These are phyloP conservation scores for Leptoteleia sp. DNA, from an alignment of 1,140 invertebrate species.

Conservation along the genomic window DNA sequence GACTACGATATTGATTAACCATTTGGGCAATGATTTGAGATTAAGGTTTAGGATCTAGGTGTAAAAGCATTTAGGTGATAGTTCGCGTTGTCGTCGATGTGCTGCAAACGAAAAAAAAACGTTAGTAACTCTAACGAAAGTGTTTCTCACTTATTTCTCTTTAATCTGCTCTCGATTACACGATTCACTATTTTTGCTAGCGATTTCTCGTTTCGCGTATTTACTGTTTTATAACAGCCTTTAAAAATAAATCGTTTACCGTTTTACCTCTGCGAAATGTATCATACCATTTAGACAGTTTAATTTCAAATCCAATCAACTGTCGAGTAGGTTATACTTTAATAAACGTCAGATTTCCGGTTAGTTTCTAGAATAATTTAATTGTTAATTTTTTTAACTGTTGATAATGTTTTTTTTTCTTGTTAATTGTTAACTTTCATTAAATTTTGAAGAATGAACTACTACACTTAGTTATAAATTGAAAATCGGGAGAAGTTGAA, in stretches of 20 bases:
- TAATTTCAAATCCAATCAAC: slow-evolving; percentile 1
- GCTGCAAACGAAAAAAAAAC: slow-evolving; percentile 1
- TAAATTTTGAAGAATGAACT: no score
- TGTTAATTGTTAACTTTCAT: no score
- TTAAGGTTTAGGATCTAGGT: slow-evolving; percentile 36
- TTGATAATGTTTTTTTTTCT: no score
- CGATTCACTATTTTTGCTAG: background rate
- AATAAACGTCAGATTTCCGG: background rate
- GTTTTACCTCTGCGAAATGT: background rate
- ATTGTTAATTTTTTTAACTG: no score
- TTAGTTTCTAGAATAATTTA: no score
- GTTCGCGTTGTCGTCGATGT: slow-evolving; percentile 4
- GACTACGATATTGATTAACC: slow-evolving; percentile 56
- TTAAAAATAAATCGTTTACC: background rate
- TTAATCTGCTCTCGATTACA: background rate
- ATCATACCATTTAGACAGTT: background rate
- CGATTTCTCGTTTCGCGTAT: background rate
- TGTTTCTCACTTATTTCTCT: background rate
- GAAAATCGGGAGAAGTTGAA: no score
- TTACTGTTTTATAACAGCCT: no score
- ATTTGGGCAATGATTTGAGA: slow-evolving; percentile 45
- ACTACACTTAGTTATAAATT: no score
- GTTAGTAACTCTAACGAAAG: background rate
- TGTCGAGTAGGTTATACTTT: background rate
- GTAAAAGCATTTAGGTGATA: slow-evolving; percentile 44